Conservation (phyloP, 2,888 invertebrate species). For the Congeria kusceri region DNA sequence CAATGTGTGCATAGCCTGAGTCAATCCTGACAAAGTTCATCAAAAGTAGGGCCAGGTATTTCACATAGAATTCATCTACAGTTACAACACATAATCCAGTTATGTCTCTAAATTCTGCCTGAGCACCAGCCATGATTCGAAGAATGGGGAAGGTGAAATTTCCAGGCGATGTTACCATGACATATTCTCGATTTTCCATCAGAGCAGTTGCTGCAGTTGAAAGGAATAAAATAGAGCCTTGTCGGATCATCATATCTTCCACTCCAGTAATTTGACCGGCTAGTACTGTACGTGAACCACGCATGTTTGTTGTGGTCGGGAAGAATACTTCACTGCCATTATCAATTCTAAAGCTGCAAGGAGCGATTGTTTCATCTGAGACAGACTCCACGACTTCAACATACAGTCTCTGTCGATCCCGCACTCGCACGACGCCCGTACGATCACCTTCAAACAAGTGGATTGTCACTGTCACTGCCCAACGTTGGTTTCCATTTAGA, state of each 20-base stretch:
- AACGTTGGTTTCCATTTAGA: neutral
- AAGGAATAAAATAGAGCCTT: slow-evolving; percentile 71
- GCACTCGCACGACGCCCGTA: slow-evolving; percentile 73
- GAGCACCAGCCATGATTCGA: slow-evolving; percentile 67
- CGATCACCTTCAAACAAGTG: slow-evolving; percentile 74
- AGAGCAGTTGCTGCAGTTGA: slow-evolving; percentile 74
- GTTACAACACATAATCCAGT: slow-evolving; percentile 60
- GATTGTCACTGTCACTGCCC: slow-evolving; percentile 63
- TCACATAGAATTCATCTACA: slow-evolving; percentile 69
- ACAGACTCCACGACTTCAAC: slow-evolving; percentile 76
- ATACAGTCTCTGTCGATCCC: slow-evolving; percentile 69
- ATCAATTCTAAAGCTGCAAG: slow-evolving; percentile 75
- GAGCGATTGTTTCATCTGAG: slow-evolving; percentile 73
- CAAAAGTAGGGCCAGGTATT: slow-evolving; percentile 70
- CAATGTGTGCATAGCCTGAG: slow-evolving; percentile 70
- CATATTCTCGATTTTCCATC: slow-evolving; percentile 71
- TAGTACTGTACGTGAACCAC: slow-evolving; percentile 72
- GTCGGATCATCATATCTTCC: slow-evolving; percentile 66
- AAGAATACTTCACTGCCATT: slow-evolving; percentile 69
- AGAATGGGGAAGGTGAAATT: slow-evolving; percentile 73
- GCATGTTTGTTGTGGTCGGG: slow-evolving; percentile 69
- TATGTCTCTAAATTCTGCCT: slow-evolving; percentile 71
- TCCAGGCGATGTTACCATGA: slow-evolving; percentile 72
- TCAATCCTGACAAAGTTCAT: slow-evolving; percentile 71
- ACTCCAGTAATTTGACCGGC: slow-evolving; percentile 75